Evolutionary conservation across 2,888 invertebrate species (phyloP), one percentile per base, ranked within the genome.

Genomic region (Neria commutata): DNA sequence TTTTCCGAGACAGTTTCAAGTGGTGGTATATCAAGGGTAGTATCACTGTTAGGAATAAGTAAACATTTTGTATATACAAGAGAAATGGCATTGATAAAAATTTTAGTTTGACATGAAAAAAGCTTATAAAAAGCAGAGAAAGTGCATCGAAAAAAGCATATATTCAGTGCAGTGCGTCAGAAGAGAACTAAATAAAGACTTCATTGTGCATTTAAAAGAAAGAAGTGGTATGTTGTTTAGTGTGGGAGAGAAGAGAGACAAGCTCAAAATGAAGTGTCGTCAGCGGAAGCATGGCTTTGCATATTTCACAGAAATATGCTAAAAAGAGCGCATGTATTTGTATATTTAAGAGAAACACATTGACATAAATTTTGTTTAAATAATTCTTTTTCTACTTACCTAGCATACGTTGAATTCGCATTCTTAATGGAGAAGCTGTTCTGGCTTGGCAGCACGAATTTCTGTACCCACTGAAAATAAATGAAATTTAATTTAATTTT

Each of bases 391-490:
- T 33, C n/a, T 33, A 75, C 80, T 83, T 84, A 87, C 87, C 87
- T 87, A 67, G 86, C 85, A 73, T 87, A 87, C 64, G 77, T 74
- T 26, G 84, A 83, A 54, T 84, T 83, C 53, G 85, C 84, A 72
- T 84, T 85, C 53, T 83, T 78, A 63, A 84, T 79, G 58, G 84
- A 81, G 66, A 86, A 83, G 61, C 83, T 83, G 52, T 83, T 81
- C 65, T 84, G 83, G 37, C 83, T 79, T 52, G 86, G 85, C 58
- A 86, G 82, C 57, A 88, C 83, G 68, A 85, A 87, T 72, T 85
- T 86, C 58, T 81, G 84, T 29, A 88, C 83, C 69, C 85, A 81
- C 83, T 85, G 72, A 16, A 71, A 71, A 63, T 37, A n/a, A 54
- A 29, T 45, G 23, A 45, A 48, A 57, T 23, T 54, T 1, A 62